Evolutionary conservation across 2,888 invertebrate species (phyloP), one percentile per base, ranked within the genome.

Genomic region (Arge pagana): DNA sequence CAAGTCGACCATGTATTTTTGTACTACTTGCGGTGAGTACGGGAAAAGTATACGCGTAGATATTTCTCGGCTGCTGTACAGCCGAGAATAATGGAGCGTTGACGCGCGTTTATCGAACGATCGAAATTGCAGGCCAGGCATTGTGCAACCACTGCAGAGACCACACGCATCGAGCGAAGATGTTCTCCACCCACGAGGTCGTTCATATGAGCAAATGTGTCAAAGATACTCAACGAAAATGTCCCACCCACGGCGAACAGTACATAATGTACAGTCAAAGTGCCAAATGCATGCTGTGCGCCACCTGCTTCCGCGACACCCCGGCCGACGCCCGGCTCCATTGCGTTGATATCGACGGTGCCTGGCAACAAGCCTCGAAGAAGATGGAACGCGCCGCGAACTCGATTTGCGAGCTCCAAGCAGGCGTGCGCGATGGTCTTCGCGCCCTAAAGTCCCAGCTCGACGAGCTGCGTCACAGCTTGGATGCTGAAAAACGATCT

Each of bases 171-270:
- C 78, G 86, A 59, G 89, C 89, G 3, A 86, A 87, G 72, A 89
- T 89, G 88, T 89, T 89, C 72, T 82, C 86, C 1, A 79, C 82
- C 18, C 89, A 89, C 69, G 86, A 87, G 56, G 83, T 89, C 11
- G 83, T 88, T 11, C 85, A 85, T 62, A 84, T 88, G 82, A 85
- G 87, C 16, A 86, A 86, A 68, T 84, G 85, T 65, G 80, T 82
- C 15, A 83, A 85, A 63, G 86, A 87, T 67, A 83, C 83, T n/a
- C 84, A 84, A 70, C 80, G 84, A 70, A 85, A 85, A 78, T 87
- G 88, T 67, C 76, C 81, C 1, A 79, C 81, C 45, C 89, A 89
- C 70, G 85, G 85, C 13, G 88, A 89, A 71, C 87, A 87, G 56
- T 88, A 84, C 76, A 87, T 88, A 59, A 85, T 89, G 84, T 89